These are phyloP conservation scores for Ochotona curzoniae DNA, from an alignment of 2,113 vertebrate genomes.

Conservation along the genomic window DNA sequence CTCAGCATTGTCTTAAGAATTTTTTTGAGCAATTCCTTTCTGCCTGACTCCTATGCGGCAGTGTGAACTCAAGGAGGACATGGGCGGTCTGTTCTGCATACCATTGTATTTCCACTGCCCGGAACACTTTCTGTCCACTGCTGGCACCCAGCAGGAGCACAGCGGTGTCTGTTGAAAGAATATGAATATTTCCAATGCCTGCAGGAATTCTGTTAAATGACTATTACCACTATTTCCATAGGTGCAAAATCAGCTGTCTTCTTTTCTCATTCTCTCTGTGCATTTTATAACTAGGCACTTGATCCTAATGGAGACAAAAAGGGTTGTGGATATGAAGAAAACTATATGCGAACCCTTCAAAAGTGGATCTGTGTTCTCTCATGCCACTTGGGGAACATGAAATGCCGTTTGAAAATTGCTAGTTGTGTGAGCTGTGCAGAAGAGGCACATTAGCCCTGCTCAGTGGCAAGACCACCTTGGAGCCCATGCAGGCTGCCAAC, in stretches of 20 bases:
- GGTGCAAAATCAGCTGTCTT: neutral
- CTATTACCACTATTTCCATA: neutral
- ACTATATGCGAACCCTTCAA: neutral
- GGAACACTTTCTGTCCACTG: no score
- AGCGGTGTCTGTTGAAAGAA: neutral
- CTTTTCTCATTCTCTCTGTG: neutral
- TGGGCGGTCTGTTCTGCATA: neutral
- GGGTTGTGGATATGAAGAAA: neutral
- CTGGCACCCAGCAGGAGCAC: neutral
- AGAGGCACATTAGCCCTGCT: neutral
- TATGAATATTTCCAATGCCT: neutral
- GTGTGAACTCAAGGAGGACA: neutral
- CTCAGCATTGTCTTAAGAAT: neutral
- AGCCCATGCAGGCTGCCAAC: accelerated
- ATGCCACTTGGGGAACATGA: neutral
- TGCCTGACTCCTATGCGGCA: neutral
- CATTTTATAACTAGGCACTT: neutral
- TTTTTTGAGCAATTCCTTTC: neutral
- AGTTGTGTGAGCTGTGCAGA: neutral
- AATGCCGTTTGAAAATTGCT: neutral
- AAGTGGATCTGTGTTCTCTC: neutral
- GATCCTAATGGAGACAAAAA: neutral
- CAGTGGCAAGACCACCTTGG: neutral
- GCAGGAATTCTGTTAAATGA: neutral
- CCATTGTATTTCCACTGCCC: accelerated